Conservation (phyloP, 2,797 vertebrate genomes). For the Clamator glandarius region DNA sequence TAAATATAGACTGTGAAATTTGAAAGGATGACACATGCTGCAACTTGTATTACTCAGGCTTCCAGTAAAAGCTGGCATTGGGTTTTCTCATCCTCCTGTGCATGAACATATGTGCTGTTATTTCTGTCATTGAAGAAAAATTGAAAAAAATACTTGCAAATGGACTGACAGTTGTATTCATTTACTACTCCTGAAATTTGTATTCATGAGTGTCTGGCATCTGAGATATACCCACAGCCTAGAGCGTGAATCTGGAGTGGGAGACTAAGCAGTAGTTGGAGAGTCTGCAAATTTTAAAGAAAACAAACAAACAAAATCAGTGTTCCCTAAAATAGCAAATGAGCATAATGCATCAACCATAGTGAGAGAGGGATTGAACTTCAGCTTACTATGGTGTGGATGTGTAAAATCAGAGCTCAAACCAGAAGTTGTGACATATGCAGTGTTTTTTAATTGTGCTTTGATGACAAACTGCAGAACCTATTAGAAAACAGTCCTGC, state of each 20-base stretch:
- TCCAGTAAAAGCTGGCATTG: neutral
- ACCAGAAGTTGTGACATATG: neutral
- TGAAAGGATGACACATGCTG: neutral
- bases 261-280: neutral
- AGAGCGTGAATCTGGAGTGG: neutral
- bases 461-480: neutral
- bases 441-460: neutral
- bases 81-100: neutral
- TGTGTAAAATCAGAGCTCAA: neutral
- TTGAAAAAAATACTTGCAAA: constrained; percentile 21
- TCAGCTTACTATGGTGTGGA: neutral
- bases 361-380: neutral
- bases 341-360: neutral
- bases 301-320: neutral
- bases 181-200: neutral
- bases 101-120: neutral
- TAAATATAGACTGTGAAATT: neutral
- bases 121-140: constrained; percentile 15
- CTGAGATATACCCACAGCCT: neutral
- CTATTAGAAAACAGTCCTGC: neutral
- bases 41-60: neutral
- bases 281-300: neutral
- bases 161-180: neutral
- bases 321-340: neutral
- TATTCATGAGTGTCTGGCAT: neutral